These are phyloP conservation scores for Tragelaphus strepsiceros DNA, from an alignment of 2,113 vertebrate genomes.

Conservation along the genomic window DNA sequence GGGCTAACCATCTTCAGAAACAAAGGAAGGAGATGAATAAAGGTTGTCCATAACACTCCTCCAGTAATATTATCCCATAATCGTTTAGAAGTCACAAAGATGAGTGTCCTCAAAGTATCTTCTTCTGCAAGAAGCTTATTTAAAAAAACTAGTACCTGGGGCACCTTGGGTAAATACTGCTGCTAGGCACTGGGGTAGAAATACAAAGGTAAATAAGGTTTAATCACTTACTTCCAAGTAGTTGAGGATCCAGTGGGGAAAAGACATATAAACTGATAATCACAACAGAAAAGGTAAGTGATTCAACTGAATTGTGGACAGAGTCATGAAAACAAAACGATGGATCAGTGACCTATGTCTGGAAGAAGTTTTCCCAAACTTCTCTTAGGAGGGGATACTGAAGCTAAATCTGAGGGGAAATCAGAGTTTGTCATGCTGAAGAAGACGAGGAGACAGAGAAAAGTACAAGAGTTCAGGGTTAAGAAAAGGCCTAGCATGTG, in stretches of 20 bases:
- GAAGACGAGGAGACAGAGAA: neutral
- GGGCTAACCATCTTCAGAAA: slow-evolving; percentile 83
- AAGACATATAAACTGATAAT: neutral
- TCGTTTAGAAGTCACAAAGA: neutral
- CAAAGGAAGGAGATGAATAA: neutral
- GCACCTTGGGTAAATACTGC: neutral
- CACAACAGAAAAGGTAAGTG: neutral
- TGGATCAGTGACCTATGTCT: neutral
- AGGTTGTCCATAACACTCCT: neutral
- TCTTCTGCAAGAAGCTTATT: neutral
- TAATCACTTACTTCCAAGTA: neutral
- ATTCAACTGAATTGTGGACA: neutral
- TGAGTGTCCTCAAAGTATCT: neutral
- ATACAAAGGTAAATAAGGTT: neutral
- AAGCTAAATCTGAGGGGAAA: neutral
- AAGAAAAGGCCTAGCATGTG: neutral
- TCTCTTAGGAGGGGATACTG: neutral
- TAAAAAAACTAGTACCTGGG: neutral
- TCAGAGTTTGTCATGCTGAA: neutral
- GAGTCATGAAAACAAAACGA: neutral
- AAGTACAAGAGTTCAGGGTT: neutral
- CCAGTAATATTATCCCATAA: neutral
- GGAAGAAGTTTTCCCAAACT: neutral
- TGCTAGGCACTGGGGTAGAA: neutral
- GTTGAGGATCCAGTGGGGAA: neutral